Conservation (phyloP, 2,113 vertebrate genomes). For the Empidonax traillii region DNA sequence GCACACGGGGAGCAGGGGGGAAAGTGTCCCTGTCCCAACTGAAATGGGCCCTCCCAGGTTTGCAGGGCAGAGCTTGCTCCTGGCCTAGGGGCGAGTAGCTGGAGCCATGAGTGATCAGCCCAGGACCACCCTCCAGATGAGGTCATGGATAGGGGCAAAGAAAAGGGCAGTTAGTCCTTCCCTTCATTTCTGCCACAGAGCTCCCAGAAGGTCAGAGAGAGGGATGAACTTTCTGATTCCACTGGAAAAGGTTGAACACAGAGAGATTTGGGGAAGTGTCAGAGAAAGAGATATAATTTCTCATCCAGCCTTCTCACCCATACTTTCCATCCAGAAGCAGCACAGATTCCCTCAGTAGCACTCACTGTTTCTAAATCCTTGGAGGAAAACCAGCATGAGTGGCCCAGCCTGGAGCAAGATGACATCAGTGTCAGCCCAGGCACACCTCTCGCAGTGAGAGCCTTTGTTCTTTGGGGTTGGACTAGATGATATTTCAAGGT, state of each 20-base stretch:
- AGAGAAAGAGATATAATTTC: background rate
- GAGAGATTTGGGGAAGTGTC: background rate
- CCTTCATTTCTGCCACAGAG: background rate
- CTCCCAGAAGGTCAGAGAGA: background rate
- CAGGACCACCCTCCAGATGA: background rate
- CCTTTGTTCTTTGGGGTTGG: background rate
- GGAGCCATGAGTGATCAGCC: background rate
- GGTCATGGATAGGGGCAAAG: background rate
- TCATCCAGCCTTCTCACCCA: background rate
- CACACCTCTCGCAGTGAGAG: background rate
- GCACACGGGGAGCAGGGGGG: fast-evolving
- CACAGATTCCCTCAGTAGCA: background rate
- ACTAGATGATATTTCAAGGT: background rate
- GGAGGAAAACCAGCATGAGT: background rate
- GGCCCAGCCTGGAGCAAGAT: background rate
- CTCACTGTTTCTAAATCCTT: background rate
- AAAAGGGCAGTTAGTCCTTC: background rate
- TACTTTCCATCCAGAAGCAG: background rate
- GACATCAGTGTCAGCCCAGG: background rate
- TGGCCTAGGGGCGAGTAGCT: fast-evolving
- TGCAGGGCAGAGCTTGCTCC: background rate
- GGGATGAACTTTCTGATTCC: background rate
- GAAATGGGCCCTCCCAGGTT: too few species aligned
- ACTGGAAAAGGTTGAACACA: background rate
- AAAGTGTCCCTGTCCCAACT: background rate